phyloP scores from a whole-genome alignment of 2,797 vertebrate species.

The Enteromius unitaeniatus region DNA sequence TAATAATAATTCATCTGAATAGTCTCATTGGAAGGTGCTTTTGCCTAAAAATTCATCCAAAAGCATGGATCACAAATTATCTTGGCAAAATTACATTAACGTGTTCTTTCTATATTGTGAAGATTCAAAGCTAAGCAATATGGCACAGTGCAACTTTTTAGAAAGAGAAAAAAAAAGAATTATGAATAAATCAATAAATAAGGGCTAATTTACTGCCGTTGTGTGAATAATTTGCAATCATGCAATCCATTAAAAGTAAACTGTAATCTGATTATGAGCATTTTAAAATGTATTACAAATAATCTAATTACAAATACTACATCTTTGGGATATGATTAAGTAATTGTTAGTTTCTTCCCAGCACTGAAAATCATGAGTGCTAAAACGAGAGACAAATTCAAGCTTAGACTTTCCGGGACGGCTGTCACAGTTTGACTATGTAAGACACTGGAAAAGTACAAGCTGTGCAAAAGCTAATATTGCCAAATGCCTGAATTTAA shows the following conservation, averaged over 20 bases:
- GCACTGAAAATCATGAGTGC: background rate
- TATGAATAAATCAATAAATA: background rate
- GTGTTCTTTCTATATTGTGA: background rate
- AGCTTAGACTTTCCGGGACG: background rate
- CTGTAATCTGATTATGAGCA: background rate
- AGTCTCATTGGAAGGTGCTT: too few relatives aligned
- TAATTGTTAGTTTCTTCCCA: background rate
- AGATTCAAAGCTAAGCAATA: background rate
- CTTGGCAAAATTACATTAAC: background rate
- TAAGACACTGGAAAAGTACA: conserved; percentile 21
- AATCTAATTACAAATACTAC: background rate
- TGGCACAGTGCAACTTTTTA: background rate
- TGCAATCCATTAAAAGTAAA: background rate
- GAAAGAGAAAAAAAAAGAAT: too few relatives aligned
- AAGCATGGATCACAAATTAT: background rate
- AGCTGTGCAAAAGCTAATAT: conserved; percentile 18
- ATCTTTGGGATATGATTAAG: background rate
- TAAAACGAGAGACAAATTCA: background rate
- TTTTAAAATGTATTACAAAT: background rate
- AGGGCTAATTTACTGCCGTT: background rate
- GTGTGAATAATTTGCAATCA: background rate
- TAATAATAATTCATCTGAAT: background rate
- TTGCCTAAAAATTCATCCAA: too few relatives aligned
- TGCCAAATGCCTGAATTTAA: conserved; percentile 23
- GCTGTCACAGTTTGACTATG: conserved; percentile 11